phyloP scores from a whole-genome alignment of 1,140 invertebrate genomes.

The Camponotus vicinus region DNA sequence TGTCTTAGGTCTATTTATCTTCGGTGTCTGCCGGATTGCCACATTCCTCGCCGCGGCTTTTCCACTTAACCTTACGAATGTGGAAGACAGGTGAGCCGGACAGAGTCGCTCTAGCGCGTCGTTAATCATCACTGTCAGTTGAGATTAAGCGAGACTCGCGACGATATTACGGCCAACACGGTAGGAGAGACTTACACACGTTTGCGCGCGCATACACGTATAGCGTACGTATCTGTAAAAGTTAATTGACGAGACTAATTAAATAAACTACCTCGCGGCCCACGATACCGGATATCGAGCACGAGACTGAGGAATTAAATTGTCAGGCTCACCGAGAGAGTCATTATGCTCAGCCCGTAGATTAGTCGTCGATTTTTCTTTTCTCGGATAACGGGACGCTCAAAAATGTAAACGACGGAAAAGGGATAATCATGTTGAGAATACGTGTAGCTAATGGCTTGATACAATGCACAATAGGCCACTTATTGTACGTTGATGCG shows the following conservation, averaged over 20 bases:
- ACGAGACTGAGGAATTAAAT: constrained; percentile 68
- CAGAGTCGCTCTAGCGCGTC: constrained; percentile 63
- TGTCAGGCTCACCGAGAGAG: constrained; percentile 37
- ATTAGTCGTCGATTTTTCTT: constrained; percentile 40
- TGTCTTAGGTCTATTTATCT: constrained; percentile 80
- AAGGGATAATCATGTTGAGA: constrained; percentile 50
- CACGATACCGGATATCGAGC: constrained; percentile 55
- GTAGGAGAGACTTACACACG: constrained; percentile 37
- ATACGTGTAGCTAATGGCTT: constrained; percentile 52
- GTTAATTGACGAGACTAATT: constrained; percentile 72
- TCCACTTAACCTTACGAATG: constrained; percentile 70
- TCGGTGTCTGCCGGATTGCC: constrained; percentile 66
- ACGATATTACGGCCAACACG: constrained; percentile 67
- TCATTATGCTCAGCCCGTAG: constrained; percentile 42
- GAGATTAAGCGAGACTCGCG: constrained; percentile 69
- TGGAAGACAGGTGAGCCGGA: constrained; percentile 67
- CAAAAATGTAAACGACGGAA: constrained; percentile 58
- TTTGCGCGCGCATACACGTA: background rate
- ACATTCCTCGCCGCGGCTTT: constrained; percentile 63
- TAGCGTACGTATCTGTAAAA: constrained; percentile 44
- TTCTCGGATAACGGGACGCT: constrained; percentile 3
- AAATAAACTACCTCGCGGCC: constrained; percentile 64
- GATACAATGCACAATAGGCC: constrained; percentile 55
- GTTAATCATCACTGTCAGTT: constrained; percentile 74
- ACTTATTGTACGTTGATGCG: constrained; percentile 40